Evolutionary conservation across 2,113 vertebrate genomes (phyloP).

Genomic region (Trochalopteron elliotii): DNA sequence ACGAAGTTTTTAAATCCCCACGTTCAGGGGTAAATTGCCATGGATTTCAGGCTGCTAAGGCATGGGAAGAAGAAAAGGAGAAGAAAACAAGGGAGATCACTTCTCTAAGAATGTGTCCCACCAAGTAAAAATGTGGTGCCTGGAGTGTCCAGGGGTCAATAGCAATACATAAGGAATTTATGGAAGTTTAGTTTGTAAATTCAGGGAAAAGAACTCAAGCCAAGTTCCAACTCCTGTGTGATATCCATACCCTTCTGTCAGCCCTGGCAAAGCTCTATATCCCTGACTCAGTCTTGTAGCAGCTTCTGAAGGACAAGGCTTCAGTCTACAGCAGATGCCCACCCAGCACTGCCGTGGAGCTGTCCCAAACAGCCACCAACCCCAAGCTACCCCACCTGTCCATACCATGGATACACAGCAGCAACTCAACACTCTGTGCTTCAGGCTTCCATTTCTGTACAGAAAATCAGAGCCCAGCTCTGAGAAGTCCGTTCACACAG

Average conservation of each 20-base stretch:
- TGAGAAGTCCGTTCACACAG: background rate
- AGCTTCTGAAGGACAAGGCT: background rate
- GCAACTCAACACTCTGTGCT: background rate
- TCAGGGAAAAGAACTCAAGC: background rate
- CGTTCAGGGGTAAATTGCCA: background rate
- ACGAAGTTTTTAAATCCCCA: background rate
- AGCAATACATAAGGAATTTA: background rate
- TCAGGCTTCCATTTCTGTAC: background rate
- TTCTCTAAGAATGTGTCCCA: background rate
- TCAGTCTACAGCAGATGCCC: background rate
- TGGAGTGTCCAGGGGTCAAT: accelerated
- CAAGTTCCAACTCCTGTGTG: background rate
- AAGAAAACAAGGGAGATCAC: accelerated
- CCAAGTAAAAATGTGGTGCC: background rate
- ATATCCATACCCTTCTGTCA: background rate
- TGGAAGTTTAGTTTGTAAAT: accelerated
- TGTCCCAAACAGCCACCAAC: background rate
- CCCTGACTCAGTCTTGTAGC: background rate
- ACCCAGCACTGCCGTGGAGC: background rate
- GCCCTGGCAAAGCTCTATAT: background rate
- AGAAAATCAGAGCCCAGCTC: background rate
- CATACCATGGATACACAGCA: accelerated
- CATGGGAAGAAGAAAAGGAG: background rate
- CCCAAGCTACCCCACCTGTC: accelerated
- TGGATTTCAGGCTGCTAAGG: background rate